Conservation (phyloP, 2,797 vertebrate species). For the Eulemur coronatus region DNA sequence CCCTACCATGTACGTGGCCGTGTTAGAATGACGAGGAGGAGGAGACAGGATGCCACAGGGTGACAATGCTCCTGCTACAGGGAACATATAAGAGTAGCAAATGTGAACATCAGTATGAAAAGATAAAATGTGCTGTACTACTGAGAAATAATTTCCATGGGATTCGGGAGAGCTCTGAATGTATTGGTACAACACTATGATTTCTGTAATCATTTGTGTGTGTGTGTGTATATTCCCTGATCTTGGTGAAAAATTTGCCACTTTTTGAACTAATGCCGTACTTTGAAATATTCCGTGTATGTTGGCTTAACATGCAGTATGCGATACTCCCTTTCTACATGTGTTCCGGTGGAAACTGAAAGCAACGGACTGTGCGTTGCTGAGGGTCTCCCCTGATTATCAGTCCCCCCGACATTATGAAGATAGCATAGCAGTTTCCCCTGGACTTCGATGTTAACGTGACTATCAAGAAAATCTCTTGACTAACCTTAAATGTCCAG, state of each 20-base stretch:
- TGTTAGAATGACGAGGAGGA: not conserved
- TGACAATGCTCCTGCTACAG: too few species aligned
- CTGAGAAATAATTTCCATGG: not conserved
- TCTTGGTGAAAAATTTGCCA: not conserved
- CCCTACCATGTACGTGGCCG: not conserved
- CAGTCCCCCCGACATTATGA: not conserved
- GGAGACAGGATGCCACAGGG: not conserved
- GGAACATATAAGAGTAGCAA: not conserved
- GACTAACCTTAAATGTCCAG: not conserved
- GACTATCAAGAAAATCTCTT: constrained; percentile 18
- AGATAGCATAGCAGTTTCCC: not conserved
- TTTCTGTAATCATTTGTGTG: not conserved
- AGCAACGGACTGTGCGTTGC: not conserved
- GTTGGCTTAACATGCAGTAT: fast-evolving
- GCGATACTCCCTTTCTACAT: fast-evolving
- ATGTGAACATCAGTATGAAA: fast-evolving
- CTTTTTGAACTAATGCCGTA: not conserved
- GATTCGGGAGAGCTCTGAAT: too few species aligned
- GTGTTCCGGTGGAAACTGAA: not conserved
- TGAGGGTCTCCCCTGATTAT: not conserved
- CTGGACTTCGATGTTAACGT: not conserved
- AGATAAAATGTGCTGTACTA: fast-evolving
- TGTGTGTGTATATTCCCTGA: fast-evolving
- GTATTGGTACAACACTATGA: fast-evolving
- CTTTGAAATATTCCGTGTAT: not conserved